Evolutionary conservation across 30 jellyfish, hydroid and myxozoan species (phyloP), one percentile per base, ranked within the genome.

Genomic region (Clytia hemisphaerica): DNA sequence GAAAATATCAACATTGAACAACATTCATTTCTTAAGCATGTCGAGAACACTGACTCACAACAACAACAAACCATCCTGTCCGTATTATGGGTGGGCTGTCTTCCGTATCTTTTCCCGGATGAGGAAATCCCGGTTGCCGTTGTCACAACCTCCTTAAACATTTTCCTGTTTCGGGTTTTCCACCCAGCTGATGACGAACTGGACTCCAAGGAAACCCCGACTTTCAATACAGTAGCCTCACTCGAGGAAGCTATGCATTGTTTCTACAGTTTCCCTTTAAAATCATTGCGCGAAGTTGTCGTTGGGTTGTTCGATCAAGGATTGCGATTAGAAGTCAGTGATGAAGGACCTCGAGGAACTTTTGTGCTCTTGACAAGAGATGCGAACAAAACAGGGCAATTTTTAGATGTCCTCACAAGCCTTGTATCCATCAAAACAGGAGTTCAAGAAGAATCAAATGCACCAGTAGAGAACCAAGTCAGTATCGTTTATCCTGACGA

Each of bases 321-420:
- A 30, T 71, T 86, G 24, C 78, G 96, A n/a, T 66, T 86, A 24
- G 96, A 86, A 46, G 94, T 86, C 4, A 33, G 61, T 70, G 78
- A 86, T 32, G 96, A 86, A 73, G 96, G 96, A n/a, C 84, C 96
- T 4, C 57, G 93, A 32, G 96, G 96, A 1, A 86, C 96, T 10
- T 78, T 79, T 67, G 79, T 91, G 32, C 79, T 86, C 42, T 75
- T 86, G 46, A 78, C 96, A 32, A 91, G 96, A 27, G 94, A 86
- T 65, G 94, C 93, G 16, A 45, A 86, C 44, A 72, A 79, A 68
- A 86, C 96, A 0, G 82, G 92, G 36, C 92, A 86, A 42, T 86
- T 86, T 49, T 83, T 86, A 2, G 96, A 86, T 34, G 72, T 84
- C 5, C 54, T 79, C 24, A 78, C 94, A 72, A 63, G 92, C 22